phyloP scores from a whole-genome alignment of 2,888 invertebrate species.

The Cylloceria caligata region DNA sequence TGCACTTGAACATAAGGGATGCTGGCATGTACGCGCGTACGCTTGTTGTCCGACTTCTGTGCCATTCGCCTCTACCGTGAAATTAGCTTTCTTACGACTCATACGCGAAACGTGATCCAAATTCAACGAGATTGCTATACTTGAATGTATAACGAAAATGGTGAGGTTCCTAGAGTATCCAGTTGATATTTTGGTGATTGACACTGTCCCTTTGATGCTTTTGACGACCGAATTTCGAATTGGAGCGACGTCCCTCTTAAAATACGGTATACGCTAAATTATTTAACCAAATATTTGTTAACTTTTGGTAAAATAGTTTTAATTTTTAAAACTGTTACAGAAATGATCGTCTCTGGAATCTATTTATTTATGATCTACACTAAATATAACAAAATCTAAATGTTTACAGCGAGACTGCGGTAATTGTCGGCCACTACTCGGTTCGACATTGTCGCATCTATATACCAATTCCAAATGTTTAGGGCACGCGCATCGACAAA shows the following conservation, averaged over 20 bases:
- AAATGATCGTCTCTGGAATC: neutral
- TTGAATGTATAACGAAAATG: neutral
- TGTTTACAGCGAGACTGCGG: neutral
- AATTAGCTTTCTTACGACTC: conserved; percentile 10
- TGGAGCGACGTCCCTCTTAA: too few relatives aligned
- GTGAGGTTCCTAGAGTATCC: neutral
- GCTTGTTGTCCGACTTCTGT: conserved; percentile 4
- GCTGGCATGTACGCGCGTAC: conserved; percentile 9
- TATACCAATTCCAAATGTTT: too few relatives aligned
- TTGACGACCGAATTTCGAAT: neutral
- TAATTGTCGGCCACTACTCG: conserved; percentile 11
- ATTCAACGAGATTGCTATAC: neutral
- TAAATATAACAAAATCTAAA: neutral
- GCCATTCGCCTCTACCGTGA: neutral
- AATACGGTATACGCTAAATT: too few relatives aligned
- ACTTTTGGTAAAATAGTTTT: neutral
- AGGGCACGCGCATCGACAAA: conserved; percentile 25
- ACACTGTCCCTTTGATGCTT: neutral
- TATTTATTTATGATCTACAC: neutral
- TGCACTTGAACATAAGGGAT: conserved; percentile 4
- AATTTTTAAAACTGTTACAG: neutral
- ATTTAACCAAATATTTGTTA: too few relatives aligned
- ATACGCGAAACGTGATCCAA: conserved; percentile 13
- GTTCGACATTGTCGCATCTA: conserved; percentile 7
- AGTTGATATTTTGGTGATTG: neutral